Evolutionary conservation across 2,888 invertebrate species (phyloP).

Genomic region (Falcaria lacertinaria): DNA sequence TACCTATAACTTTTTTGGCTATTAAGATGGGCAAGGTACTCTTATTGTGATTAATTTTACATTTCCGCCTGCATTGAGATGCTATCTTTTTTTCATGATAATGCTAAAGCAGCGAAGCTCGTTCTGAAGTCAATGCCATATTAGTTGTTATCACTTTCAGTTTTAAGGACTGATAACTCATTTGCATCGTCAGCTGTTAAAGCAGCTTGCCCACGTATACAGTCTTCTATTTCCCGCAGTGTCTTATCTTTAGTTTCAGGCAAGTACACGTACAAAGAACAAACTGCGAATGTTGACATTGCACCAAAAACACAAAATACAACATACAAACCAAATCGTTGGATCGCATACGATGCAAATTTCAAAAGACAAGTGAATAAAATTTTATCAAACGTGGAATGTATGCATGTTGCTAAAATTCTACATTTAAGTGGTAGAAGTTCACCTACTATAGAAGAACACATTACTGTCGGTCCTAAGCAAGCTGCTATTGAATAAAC

Average conservation of each 20-base stretch:
- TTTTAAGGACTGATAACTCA: no score
- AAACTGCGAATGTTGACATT: constrained; percentile 1
- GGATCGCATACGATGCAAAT: constrained; percentile 23
- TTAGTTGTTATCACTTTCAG: no score
- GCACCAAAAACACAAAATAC: constrained; percentile 28
- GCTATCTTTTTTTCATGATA: no score
- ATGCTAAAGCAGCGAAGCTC: no score
- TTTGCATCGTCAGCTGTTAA: no score
- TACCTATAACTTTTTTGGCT: no score
- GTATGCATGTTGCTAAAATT: constrained; percentile 14
- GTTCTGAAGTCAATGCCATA: no score
- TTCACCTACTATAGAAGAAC: constrained; percentile 26
- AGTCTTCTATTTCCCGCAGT: constrained; percentile 24
- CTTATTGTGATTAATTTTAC: no score
- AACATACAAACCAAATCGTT: constrained; percentile 23
- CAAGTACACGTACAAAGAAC: constrained; percentile 24
- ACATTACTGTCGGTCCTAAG: constrained; percentile 41
- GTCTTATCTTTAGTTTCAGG: constrained; percentile 34
- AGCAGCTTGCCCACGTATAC: constrained; percentile 10
- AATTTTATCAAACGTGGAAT: constrained; percentile 13
- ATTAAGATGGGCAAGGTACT: no score
- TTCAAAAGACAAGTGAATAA: constrained; percentile 22
- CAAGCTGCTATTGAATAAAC: constrained; percentile 47
- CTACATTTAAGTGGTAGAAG: constrained; percentile 25
- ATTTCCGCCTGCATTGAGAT: no score